A percentile compares a stretch with the other conserved stretches of the same genome.
Evolutionary conservation across 1,140 invertebrate genomes (phyloP).

Genomic region (Zaprionus kolodkinae): DNA sequence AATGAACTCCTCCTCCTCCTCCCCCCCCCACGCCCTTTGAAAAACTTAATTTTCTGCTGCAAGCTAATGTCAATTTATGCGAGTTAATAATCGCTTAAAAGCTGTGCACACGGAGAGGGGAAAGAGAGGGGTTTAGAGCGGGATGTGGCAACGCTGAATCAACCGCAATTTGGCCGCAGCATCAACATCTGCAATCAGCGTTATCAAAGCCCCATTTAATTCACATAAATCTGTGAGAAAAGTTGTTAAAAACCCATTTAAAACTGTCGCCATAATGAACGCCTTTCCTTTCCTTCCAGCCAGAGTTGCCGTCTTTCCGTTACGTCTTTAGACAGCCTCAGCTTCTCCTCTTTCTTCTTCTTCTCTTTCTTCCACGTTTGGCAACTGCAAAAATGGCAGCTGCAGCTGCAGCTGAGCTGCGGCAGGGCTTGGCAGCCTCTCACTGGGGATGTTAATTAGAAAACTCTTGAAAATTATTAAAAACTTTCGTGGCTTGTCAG

Average conservation of each 20-base stretch:
- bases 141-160: slow-evolving; percentile 26
- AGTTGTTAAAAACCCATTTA: slow-evolving; percentile 79
- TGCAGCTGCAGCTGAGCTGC: too few relatives aligned
- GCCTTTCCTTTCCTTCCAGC: slow-evolving; percentile 34
- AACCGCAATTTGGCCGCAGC: slow-evolving; percentile 51
- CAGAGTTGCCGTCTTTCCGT: slow-evolving; percentile 26
- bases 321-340: neutral
- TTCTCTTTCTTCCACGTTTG: neutral
- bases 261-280: slow-evolving; percentile 74
- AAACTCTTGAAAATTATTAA: slow-evolving; percentile 82
- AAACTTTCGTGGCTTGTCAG: slow-evolving; percentile 64
- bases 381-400: slow-evolving; percentile 41
- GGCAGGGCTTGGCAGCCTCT: slow-evolving; percentile 25
- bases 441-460: slow-evolving; percentile 76
- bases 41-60: slow-evolving; percentile 37
- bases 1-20: slow-evolving; percentile 61
- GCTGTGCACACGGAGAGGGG: slow-evolving; percentile 1
- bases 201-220: slow-evolving; percentile 77
- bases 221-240: slow-evolving; percentile 68
- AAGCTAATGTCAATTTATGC: slow-evolving; percentile 73
- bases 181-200: slow-evolving; percentile 52
- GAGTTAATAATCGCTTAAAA: slow-evolving; percentile 66
- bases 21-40: neutral
- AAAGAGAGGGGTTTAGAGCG: neutral
- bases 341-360: neutral